These are phyloP conservation scores for Lagopus leucura DNA, from an alignment of 2,113 vertebrate genomes.

Conservation along the genomic window DNA sequence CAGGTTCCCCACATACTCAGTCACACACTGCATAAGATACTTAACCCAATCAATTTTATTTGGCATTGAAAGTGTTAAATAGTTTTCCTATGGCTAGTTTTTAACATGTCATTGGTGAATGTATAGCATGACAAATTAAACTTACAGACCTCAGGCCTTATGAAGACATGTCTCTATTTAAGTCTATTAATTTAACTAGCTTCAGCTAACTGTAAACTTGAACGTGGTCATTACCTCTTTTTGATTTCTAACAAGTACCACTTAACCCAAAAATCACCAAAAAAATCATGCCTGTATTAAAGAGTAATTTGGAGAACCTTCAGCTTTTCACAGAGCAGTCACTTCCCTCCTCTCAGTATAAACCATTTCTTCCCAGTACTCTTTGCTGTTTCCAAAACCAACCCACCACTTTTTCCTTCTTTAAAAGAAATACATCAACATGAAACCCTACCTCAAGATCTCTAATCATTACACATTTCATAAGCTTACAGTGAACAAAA, in stretches of 20 bases:
- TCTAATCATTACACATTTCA: neutral
- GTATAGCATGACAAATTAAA: neutral
- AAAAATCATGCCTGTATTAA: neutral
- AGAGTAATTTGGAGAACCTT: neutral
- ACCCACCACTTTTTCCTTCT: neutral
- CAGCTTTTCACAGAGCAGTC: neutral
- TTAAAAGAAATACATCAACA: neutral
- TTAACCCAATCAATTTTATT: neutral
- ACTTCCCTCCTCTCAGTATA: neutral
- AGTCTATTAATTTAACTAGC: neutral
- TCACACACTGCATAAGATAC: neutral
- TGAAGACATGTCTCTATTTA: neutral
- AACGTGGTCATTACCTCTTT: neutral
- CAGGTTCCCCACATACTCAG: neutral
- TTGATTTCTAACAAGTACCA: neutral
- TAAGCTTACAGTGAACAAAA: neutral
- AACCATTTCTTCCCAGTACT: neutral
- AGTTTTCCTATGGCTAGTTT: neutral
- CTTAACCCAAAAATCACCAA: rapidly evolving
- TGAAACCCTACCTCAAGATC: neutral
- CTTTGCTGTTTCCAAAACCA: neutral
- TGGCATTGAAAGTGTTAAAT: neutral
- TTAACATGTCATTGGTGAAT: neutral
- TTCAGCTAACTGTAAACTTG: neutral
- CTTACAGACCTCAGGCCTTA: neutral